A percentile compares a stretch with the other conserved stretches of the same genome.
Evolutionary conservation across 37 sponge, comb jelly and placozoan species (phyloP).

Genomic region (Trichoplax adhaerens): DNA sequence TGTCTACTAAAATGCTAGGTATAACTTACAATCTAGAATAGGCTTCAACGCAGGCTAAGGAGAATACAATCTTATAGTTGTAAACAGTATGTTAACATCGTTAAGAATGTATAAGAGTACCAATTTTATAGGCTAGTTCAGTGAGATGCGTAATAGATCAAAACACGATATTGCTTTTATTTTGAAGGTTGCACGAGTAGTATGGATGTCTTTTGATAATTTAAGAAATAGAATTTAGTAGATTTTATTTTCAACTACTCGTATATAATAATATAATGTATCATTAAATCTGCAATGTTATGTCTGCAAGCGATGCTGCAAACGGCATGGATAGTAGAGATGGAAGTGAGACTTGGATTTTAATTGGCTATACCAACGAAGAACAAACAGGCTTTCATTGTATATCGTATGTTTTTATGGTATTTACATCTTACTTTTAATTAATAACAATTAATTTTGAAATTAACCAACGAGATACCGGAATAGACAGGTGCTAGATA

Average conservation of each 20-base stretch:
- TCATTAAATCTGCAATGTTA: too few species aligned
- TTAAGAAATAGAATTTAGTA: too few species aligned
- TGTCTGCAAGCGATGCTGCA: too few species aligned
- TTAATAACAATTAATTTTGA: not conserved
- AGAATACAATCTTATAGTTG: not conserved
- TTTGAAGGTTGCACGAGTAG: too few species aligned
- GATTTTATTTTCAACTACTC: too few species aligned
- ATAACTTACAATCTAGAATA: not conserved
- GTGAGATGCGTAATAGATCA: too few species aligned
- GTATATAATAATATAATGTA: too few species aligned
- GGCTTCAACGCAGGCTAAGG: not conserved
- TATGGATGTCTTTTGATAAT: too few species aligned
- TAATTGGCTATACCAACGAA: constrained; percentile 59
- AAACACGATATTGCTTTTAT: too few species aligned
- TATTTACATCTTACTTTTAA: not conserved
- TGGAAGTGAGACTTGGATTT: constrained; percentile 44
- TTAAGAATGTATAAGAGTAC: not conserved
- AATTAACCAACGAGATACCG: not conserved
- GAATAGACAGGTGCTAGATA: not conserved
- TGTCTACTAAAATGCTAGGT: not conserved
- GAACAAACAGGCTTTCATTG: constrained; percentile 44
- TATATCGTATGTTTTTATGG: not conserved
- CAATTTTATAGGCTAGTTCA: not conserved
- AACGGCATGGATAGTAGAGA: not conserved
- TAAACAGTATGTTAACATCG: not conserved